A percentile compares a stretch with the other conserved stretches of the same genome.
phyloP scores from a whole-genome alignment of 2,113 vertebrate species.

The Balaenoptera acutorostrata region DNA sequence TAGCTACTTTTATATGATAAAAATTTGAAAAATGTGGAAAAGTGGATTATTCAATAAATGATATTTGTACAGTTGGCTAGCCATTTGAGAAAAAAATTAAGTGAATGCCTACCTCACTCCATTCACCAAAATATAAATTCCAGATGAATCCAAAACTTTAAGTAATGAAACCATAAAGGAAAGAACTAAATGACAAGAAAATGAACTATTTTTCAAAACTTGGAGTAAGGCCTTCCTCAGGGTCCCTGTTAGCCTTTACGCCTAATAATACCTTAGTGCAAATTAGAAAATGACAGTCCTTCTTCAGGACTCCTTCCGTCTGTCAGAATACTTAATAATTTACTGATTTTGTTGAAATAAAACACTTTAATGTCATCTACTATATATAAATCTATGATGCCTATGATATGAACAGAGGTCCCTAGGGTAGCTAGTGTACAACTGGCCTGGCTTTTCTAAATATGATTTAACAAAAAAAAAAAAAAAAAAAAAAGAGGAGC shows the following conservation, averaged over 20 bases:
- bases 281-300: neutral
- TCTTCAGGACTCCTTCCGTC: neutral
- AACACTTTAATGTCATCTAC: neutral
- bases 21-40: neutral
- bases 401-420: neutral
- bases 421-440: neutral
- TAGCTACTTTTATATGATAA: neutral
- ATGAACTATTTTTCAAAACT: slow-evolving; percentile 3
- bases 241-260: neutral
- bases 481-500: neutral
- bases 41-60: neutral
- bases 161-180: neutral
- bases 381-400: neutral
- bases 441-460: neutral
- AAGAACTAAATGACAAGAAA: neutral
- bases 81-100: slow-evolving; percentile 17
- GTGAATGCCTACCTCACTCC: neutral
- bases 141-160: neutral
- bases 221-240: neutral
- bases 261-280: neutral
- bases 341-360: neutral
- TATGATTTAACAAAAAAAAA: neutral
- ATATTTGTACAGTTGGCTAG: neutral
- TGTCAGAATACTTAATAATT: neutral
- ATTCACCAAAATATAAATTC: neutral